Evolutionary conservation across 2,797 vertebrate species (phyloP).

Genomic region (Galagoides demidoff): DNA sequence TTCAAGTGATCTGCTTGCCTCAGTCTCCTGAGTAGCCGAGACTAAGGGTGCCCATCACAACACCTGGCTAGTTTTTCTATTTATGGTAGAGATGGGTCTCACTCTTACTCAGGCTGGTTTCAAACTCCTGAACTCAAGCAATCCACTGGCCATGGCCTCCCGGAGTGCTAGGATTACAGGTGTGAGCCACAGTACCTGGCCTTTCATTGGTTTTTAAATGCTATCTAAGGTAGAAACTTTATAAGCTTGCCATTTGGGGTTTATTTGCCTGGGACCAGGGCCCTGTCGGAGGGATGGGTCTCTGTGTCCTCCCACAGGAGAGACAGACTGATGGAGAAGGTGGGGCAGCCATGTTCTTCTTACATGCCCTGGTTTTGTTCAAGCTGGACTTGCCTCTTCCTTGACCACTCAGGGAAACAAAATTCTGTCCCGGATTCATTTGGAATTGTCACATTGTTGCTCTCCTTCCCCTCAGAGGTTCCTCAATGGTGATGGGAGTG

Average conservation of each 20-base stretch:
- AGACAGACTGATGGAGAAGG: not conserved
- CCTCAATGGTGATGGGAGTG: not conserved
- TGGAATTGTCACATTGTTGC: not conserved
- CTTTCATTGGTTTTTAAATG: slow-evolving; percentile 24
- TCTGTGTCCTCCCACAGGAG: too few relatives aligned
- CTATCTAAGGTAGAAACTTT: not conserved
- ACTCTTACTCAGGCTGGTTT: too few relatives aligned
- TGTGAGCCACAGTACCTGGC: too few relatives aligned
- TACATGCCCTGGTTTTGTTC: not conserved
- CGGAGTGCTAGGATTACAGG: too few relatives aligned
- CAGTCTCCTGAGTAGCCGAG: too few relatives aligned
- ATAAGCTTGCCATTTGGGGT: not conserved
- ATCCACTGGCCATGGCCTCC: too few relatives aligned
- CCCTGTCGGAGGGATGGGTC: not conserved
- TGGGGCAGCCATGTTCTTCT: not conserved
- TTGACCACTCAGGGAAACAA: not conserved
- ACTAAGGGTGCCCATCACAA: too few relatives aligned
- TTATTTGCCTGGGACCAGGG: not conserved
- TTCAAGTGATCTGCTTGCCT: too few relatives aligned
- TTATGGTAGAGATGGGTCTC: too few relatives aligned
- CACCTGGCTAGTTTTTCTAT: too few relatives aligned
- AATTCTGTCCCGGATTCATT: not conserved
- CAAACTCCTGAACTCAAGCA: too few relatives aligned
- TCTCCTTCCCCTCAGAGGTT: not conserved
- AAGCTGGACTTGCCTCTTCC: not conserved